Evolutionary conservation across 2,888 invertebrate species (phyloP).

Genomic region (Gasteruption jaculator): DNA sequence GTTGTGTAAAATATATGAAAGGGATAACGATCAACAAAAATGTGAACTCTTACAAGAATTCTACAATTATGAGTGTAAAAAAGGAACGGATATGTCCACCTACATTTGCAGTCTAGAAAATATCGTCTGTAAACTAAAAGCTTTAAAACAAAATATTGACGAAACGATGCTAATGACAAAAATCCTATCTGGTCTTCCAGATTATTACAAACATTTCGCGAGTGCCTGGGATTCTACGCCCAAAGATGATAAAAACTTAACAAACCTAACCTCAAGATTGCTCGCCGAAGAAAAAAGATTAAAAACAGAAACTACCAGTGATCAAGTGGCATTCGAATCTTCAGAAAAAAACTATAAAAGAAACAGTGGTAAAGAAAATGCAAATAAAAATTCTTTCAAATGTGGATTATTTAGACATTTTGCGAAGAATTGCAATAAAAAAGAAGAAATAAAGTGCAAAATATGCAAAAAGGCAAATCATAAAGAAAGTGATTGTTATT

Average conservation of each 20-base stretch:
- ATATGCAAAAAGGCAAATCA: constrained; percentile 10
- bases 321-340: constrained; percentile 1
- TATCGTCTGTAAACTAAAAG: constrained; percentile 17
- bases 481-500: constrained; percentile 4
- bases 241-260: constrained; percentile 6
- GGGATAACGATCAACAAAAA: constrained; percentile 19
- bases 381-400: too few relatives aligned
- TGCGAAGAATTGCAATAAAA: too few relatives aligned
- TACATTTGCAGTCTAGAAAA: too few relatives aligned
- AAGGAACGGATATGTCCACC: too few relatives aligned
- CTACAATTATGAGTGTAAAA: constrained; percentile 17
- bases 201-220: constrained; percentile 6
- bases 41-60: constrained; percentile 19
- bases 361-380: background rate
- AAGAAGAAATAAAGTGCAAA: background rate
- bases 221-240: constrained; percentile 8
- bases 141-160: constrained; percentile 14
- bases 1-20: constrained; percentile 12
- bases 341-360: background rate
- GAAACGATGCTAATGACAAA: constrained; percentile 21
- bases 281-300: background rate
- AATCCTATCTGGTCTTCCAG: constrained; percentile 8
- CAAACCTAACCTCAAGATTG: constrained; percentile 3
- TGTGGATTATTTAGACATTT: too few relatives aligned
- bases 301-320: background rate